These are phyloP conservation scores for Bradypodion ventrale DNA, from an alignment of 2,797 vertebrate genomes.

Conservation along the genomic window DNA sequence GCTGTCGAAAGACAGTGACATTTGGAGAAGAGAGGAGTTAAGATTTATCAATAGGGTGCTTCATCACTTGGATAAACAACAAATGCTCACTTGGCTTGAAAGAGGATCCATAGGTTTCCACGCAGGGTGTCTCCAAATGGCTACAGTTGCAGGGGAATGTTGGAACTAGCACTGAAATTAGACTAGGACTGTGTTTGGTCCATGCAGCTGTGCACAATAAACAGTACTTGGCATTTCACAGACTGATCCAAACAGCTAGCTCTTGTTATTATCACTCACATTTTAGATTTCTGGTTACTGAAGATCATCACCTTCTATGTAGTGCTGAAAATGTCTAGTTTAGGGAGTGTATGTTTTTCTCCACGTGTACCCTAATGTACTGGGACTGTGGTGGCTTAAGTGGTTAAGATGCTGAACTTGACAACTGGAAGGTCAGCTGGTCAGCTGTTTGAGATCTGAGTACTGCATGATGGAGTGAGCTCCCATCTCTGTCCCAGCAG, in stretches of 20 bases:
- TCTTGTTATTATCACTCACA: neutral
- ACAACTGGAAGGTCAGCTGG: too few species aligned
- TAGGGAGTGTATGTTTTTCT: neutral
- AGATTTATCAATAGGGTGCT: neutral
- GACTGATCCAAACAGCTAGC: neutral
- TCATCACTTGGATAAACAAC: slow-evolving; percentile 10
- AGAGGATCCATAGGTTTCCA: neutral
- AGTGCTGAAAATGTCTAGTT: neutral
- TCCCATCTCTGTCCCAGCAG: too few species aligned
- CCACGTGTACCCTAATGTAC: neutral
- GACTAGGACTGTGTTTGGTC: neutral
- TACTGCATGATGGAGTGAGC: too few species aligned
- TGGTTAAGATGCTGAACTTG: too few species aligned
- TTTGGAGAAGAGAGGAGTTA: neutral
- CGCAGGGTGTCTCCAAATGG: neutral
- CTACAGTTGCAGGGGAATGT: neutral
- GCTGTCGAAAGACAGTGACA: slow-evolving; percentile 1
- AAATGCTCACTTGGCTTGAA: neutral
- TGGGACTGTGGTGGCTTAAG: too few species aligned
- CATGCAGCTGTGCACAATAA: slow-evolving; percentile 4
- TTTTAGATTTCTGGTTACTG: neutral
- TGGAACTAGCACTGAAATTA: neutral
- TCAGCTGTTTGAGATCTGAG: too few species aligned
- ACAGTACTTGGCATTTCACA: neutral
- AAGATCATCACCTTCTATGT: neutral